Conservation (phyloP, 2,113 vertebrate species). For the Ondatra zibethicus region DNA sequence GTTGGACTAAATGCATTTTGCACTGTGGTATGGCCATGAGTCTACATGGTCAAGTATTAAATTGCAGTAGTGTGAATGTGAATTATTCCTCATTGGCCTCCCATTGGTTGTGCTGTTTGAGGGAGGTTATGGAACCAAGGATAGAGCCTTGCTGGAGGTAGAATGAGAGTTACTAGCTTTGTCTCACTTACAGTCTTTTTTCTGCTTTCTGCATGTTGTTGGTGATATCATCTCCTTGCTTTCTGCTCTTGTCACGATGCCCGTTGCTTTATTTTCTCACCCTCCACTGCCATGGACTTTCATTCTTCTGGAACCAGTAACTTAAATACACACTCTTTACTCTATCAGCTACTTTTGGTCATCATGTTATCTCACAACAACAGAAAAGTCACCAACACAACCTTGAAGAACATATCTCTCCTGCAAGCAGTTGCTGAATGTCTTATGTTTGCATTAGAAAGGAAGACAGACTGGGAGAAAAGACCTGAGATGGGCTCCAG, state of each 20-base stretch:
- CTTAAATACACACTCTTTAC: neutral
- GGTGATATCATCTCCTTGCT: neutral
- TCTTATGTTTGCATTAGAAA: neutral
- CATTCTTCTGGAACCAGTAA: neutral
- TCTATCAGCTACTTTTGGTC: neutral
- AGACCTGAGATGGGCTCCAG: neutral
- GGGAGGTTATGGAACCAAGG: neutral
- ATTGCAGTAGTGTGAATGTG: neutral
- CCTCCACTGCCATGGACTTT: neutral
- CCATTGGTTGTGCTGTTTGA: neutral
- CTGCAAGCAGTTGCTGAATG: neutral
- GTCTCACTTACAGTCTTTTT: neutral
- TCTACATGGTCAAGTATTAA: neutral
- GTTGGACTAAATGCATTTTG: neutral
- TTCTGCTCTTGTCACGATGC: neutral
- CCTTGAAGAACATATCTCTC: neutral
- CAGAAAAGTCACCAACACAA: neutral
- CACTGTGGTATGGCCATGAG: neutral
- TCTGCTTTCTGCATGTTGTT: neutral
- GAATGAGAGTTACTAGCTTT: neutral
- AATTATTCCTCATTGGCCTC: neutral
- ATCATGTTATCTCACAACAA: neutral
- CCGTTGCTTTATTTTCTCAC: neutral
- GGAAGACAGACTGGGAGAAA: neutral
- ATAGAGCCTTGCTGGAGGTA: neutral